Percentiles rank a stretch among this genome's conserved stretches.
Evolutionary conservation across 1,140 invertebrate species (phyloP).

Genomic region (Calycopis cecrops): DNA sequence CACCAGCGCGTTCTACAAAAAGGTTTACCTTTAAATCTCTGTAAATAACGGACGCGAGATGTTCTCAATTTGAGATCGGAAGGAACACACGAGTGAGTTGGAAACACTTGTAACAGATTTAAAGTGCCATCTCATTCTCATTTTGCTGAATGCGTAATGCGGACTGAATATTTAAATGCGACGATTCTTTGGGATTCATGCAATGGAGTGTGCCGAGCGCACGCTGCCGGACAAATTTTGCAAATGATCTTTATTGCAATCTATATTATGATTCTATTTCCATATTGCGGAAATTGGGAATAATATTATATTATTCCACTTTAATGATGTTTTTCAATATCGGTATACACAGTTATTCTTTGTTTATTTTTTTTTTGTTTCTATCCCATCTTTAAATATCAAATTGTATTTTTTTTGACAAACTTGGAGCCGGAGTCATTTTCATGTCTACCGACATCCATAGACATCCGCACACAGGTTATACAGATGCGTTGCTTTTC

Average conservation of each 20-base stretch:
- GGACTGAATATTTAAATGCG: constrained; percentile 20
- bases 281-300: neutral
- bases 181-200: constrained; percentile 12
- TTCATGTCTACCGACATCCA: too few species aligned
- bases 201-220: constrained; percentile 26
- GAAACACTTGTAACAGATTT: constrained; percentile 19
- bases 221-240: constrained; percentile 22
- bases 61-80: constrained; percentile 17
- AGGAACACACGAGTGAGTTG: constrained; percentile 13
- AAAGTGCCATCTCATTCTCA: constrained; percentile 20
- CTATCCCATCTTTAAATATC: too few species aligned
- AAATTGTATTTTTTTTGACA: too few species aligned
- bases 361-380: too few species aligned
- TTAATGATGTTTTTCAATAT: too few species aligned
- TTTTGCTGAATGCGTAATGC: constrained; percentile 21
- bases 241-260: constrained; percentile 5
- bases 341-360: too few species aligned
- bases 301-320: neutral
- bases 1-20: neutral
- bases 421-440: too few species aligned
- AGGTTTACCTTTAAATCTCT: constrained; percentile 14
- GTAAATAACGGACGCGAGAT: constrained; percentile 19
- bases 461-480: too few species aligned
- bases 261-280: neutral
- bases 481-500: too few species aligned